Evolutionary conservation across 2,113 vertebrate species (phyloP).

Genomic region (Anthoscopus minutus): DNA sequence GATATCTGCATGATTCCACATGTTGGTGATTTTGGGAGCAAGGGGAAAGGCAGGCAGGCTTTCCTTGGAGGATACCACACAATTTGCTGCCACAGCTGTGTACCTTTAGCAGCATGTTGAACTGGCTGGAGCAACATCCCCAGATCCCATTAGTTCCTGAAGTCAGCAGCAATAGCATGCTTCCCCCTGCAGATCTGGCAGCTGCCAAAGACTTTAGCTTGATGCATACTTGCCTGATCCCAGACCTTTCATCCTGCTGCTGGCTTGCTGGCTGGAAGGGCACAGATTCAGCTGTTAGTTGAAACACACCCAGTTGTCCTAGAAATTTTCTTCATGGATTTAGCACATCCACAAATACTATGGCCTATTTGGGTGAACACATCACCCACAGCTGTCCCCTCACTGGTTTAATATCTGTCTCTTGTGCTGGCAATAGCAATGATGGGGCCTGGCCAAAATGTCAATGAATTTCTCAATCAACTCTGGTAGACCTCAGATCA

Average conservation of each 20-base stretch:
- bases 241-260: neutral
- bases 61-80: neutral
- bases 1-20: neutral
- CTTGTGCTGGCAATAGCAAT: neutral
- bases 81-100: fast-evolving
- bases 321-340: neutral
- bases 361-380: neutral
- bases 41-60: neutral
- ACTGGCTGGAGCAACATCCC: neutral
- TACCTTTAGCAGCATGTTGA: neutral
- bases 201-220: neutral
- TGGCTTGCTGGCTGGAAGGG: neutral
- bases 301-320: neutral
- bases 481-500: neutral
- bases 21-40: neutral
- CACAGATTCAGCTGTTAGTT: neutral
- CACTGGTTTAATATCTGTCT: fast-evolving
- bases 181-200: neutral
- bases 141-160: neutral
- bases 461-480: neutral
- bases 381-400: neutral
- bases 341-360: neutral
- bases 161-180: neutral
- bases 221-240: neutral
- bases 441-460: neutral